Base-by-base conservation (phyloP, 2,888 invertebrate species). In the Notodonta ziczac region DNA sequence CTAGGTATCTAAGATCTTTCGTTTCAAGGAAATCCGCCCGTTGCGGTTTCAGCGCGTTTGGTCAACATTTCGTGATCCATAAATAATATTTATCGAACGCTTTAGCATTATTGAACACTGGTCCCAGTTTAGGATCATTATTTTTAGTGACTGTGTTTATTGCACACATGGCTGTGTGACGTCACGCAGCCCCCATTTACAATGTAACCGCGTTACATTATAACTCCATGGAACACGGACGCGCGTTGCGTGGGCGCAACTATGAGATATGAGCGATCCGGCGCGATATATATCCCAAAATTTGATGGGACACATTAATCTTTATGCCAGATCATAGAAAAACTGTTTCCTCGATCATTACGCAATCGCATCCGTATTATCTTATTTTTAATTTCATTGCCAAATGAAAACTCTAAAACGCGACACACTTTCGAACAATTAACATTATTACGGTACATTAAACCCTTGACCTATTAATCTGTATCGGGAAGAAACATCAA, bases 121-220 rank as follows among this genome's bases (percentile, higher is more conserved):
- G 61, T 72, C 59, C 69, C 61, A 61, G 67, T 67, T 68, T 50
- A 66, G 64, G 68, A 77, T 68, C 77, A 80, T 81, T 85, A 85
- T 83, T 84, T 84, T 82, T 82, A 84, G 82, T 78, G 79, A 81
- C 76, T 74, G 65, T 58, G 63, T 56, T 62, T 64, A 61, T 61
- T 67, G 73, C 73, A 79, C 83, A 85, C 83, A 86, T 85, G 85
- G 84, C 85, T 73, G 57, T 56, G 59, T 82, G 82, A 83, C 85
- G 85, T 81, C 76, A 77, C 62, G 56, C 59, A 66, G 57, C 61
- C 58, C 54, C 62, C 63, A 56, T 71, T 55, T 67, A 77, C 68
- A 69, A 65, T 69, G 61, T 65, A 66, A 63, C 58, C 54, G 54
- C 56, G 42, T 63, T 48, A 62, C 46, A 66, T 65, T 61, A 68